These are phyloP conservation scores for Thera britannica DNA, from an alignment of 2,888 invertebrate species.

Conservation along the genomic window DNA sequence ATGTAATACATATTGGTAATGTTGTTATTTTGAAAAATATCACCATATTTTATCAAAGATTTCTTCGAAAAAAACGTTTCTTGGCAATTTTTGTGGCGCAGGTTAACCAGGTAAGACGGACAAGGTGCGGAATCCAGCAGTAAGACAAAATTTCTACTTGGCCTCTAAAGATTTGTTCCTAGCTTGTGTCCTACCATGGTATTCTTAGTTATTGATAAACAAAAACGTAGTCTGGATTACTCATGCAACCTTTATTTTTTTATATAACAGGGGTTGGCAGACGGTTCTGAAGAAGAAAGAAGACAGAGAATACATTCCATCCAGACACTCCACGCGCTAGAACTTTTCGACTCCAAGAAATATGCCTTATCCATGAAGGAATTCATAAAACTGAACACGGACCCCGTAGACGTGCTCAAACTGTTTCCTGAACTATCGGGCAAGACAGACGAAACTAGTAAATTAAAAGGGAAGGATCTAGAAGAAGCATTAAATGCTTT, in stretches of 20 bases:
- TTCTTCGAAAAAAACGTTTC: too few relatives aligned
- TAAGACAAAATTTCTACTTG: too few relatives aligned
- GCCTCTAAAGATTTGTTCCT: too few relatives aligned
- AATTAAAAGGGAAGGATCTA: constrained; percentile 92
- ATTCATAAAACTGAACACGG: constrained; percentile 94
- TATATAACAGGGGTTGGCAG: constrained; percentile 89
- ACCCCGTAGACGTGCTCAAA: constrained; percentile 97
- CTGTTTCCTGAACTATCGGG: constrained; percentile 95
- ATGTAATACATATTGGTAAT: not conserved
- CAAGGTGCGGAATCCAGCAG: too few relatives aligned
- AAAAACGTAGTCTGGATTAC: not conserved
- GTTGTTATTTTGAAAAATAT: too few relatives aligned
- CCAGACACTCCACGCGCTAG: constrained; percentile 94
- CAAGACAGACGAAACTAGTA: constrained; percentile 55
- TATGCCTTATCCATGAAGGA: constrained; percentile 96
- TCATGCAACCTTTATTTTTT: not conserved
- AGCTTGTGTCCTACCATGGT: too few relatives aligned
- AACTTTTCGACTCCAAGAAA: constrained; percentile 94
- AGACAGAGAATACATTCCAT: constrained; percentile 93
- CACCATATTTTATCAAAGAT: too few relatives aligned
- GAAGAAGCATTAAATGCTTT: constrained; percentile 95
- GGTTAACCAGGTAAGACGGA: too few relatives aligned
- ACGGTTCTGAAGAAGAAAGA: constrained; percentile 92
- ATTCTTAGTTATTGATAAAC: not conserved
- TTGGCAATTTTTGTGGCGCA: too few relatives aligned